phyloP scores from a whole-genome alignment of 2,888 invertebrate species.

The Dasypogon diadema region DNA sequence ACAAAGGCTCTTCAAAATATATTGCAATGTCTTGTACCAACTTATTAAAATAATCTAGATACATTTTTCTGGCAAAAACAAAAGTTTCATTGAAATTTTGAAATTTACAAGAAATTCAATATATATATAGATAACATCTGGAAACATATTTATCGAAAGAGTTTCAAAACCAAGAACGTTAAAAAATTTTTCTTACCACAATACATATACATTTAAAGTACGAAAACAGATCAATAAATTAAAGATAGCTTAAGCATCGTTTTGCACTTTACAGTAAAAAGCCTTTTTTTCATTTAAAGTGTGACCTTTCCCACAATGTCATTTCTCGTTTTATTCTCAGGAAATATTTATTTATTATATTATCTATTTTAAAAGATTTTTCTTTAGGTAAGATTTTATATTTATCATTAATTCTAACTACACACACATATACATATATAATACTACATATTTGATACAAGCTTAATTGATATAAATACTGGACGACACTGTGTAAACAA shows the following conservation, averaged over 20 bases:
- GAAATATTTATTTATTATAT: constrained; percentile 19
- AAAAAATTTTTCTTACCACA: constrained; percentile 51
- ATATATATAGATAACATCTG: constrained; percentile 27
- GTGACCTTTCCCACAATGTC: constrained; percentile 42
- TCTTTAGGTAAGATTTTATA: constrained; percentile 5
- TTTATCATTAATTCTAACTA: constrained; percentile 35
- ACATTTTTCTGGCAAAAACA: constrained; percentile 25
- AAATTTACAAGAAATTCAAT: constrained; percentile 43
- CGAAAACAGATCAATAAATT: constrained; percentile 50
- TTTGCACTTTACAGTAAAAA: constrained; percentile 49
- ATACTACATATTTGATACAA: constrained; percentile 19
- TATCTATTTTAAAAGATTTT: constrained; percentile 17
- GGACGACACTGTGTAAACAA: constrained; percentile 14
- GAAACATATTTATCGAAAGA: constrained; percentile 36
- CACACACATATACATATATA: constrained; percentile 48
- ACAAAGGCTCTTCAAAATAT: too few species aligned
- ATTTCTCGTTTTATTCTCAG: constrained; percentile 27
- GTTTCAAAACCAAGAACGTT: constrained; percentile 39
- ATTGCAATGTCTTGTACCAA: neutral
- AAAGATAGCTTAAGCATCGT: constrained; percentile 53
- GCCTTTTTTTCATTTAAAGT: constrained; percentile 40
- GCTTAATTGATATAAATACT: constrained; percentile 36
- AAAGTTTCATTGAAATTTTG: constrained; percentile 5
- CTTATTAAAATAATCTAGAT: neutral
- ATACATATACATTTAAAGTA: constrained; percentile 49